A percentile compares a stretch with the other conserved stretches of the same genome.
Evolutionary conservation across 2,888 invertebrate species (phyloP).

Genomic region (Sturmia bella): DNA sequence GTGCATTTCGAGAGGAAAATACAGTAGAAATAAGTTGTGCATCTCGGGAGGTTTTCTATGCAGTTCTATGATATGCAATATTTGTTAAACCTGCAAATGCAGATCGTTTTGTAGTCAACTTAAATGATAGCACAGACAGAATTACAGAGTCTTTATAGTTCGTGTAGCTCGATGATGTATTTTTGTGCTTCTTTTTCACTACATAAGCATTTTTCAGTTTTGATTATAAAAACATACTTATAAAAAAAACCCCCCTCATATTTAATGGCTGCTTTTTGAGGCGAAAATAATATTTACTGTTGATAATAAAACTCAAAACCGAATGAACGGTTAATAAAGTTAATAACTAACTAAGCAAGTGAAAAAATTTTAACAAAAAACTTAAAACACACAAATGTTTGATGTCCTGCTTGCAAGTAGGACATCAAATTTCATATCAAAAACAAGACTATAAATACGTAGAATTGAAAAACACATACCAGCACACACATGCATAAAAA

Average conservation of each 20-base stretch:
- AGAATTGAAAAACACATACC: too few species aligned
- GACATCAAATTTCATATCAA: not conserved
- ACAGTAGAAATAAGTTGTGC: too few species aligned
- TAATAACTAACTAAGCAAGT: not conserved
- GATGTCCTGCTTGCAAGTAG: not conserved
- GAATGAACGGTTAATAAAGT: conserved; percentile 27
- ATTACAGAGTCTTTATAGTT: too few species aligned
- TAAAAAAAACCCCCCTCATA: conserved; percentile 5
- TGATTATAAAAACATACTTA: not conserved
- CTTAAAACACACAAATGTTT: not conserved
- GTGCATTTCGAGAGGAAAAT: too few species aligned
- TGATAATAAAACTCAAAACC: conserved; percentile 14
- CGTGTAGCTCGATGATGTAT: too few species aligned
- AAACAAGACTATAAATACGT: conserved; percentile 23
- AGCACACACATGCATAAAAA: not conserved
- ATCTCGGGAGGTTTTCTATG: too few species aligned
- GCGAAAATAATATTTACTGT: conserved; percentile 12
- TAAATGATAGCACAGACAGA: too few species aligned
- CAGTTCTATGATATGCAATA: too few species aligned
- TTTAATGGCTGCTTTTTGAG: conserved; percentile 22
- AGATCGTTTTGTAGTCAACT: too few species aligned
- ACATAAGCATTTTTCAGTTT: not conserved
- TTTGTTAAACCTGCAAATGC: too few species aligned
- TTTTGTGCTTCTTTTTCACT: not conserved
- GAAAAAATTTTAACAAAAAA: not conserved